Percentiles rank a stretch among this genome's conserved stretches.
Evolutionary conservation across 2,113 vertebrate species (phyloP).

Genomic region (Hippocampus abdominalis): DNA sequence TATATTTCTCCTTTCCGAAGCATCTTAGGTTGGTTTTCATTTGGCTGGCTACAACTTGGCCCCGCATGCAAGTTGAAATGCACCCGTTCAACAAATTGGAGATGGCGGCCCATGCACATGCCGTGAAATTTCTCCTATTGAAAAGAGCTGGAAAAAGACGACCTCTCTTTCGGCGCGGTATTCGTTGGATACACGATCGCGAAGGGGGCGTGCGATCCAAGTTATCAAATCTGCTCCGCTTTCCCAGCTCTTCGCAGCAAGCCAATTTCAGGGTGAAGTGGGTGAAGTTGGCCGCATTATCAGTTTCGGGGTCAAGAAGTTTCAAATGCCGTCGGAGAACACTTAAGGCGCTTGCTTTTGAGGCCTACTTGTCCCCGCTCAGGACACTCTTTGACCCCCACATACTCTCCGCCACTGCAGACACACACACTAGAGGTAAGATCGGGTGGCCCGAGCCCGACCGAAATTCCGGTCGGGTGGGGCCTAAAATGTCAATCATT

Average conservation of each 20-base stretch:
- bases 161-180: background rate
- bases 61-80: background rate
- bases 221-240: background rate
- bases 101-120: background rate
- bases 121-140: background rate
- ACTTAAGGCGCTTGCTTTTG: background rate
- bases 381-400: background rate
- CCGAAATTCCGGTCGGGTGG: too few relatives aligned
- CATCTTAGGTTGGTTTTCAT: background rate
- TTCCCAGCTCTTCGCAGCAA: background rate
- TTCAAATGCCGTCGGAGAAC: background rate
- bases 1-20: background rate
- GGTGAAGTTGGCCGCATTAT: background rate
- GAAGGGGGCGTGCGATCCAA: background rate
- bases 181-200: background rate
- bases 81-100: background rate
- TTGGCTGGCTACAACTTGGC: background rate
- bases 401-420: background rate
- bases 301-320: background rate
- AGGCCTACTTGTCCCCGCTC: background rate
- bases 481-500: too few relatives aligned
- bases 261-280: background rate
- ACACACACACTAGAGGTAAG: too few relatives aligned
- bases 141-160: background rate
- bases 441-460: too few relatives aligned